Base-by-base conservation (phyloP, 2,888 invertebrate genomes). In the Cataglyphis altisquamis region DNA sequence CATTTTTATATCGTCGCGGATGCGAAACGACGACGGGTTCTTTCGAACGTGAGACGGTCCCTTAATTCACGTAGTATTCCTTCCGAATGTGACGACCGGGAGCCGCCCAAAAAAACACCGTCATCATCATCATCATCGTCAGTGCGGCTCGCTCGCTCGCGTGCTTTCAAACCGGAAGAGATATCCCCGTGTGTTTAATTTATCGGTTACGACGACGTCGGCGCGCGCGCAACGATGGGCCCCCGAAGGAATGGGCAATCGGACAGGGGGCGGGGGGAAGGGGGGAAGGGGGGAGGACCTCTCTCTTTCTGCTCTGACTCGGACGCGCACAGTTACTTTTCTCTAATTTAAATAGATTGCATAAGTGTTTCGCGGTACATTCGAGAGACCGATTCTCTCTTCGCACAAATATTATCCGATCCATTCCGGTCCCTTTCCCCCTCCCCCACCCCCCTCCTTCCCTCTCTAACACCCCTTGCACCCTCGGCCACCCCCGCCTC, bases 151-250 rank as follows among this genome's bases (percentile, higher is more conserved):
- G 52, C 39, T 29, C 68, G 52, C 39, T 29, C 68, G 75, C 87
- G 80, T 88, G 89, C 91, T 91, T 91, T 91, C 90, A 84, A 90
- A 86, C 91, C 91, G 91, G 91, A 92, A 91, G 91, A 89, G 86
- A 88, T 89, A 90, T 89, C 25, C 57, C 25, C 57, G 83, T 68
- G 85, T 75, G 82, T 86, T 87, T 90, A 87, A 91, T 91, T 91
- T 91, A 90, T 90, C 85, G 88, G 87, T 90, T 87, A 89, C 82
- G 84, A 64, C 64, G 84, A 84, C 82, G 82, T 77, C 52, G 81
- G 74, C 29, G 63, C 21, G 21, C 25, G 1, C 8, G 18, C 78
- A 32, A 21, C 57, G 57, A 78, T 70, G 32, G 70, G 15, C 25
- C 25, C 57, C 55, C 55, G 15, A 29, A 67, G 67, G 39, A 75